A percentile compares a stretch with the other conserved stretches of the same genome.
These are phyloP conservation scores for Cremastinae sp. DNA, from an alignment of 2,888 invertebrate genomes.

Conservation along the genomic window DNA sequence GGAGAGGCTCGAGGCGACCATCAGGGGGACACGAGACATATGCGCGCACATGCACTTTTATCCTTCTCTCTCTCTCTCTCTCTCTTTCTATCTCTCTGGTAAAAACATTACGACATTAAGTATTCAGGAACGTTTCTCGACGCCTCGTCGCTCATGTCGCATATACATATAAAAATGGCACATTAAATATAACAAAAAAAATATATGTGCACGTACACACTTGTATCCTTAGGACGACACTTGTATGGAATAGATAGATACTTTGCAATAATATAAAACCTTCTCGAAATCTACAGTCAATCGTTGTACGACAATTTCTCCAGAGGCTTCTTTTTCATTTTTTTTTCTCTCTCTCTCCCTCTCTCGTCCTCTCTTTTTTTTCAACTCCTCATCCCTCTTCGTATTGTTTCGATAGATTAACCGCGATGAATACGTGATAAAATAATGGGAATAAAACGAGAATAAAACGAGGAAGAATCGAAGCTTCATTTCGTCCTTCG, in stretches of 20 bases:
- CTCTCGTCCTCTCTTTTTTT: too few species aligned
- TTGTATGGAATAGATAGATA: slow-evolving; percentile 16
- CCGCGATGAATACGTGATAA: slow-evolving; percentile 44
- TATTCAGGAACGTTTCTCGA: slow-evolving; percentile 58
- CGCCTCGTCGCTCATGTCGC: slow-evolving; percentile 50
- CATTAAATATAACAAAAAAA: too few species aligned
- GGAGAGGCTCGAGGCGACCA: slow-evolving; percentile 22
- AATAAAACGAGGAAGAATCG: slow-evolving; percentile 19
- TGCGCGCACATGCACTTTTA: slow-evolving; percentile 24
- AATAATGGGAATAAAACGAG: slow-evolving; percentile 38
- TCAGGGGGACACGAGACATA: not conserved
- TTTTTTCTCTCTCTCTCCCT: slow-evolving; percentile 17
- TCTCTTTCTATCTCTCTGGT: slow-evolving; percentile 29
- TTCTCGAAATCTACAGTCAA: slow-evolving; percentile 24
- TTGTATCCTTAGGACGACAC: not conserved
- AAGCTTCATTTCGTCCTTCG: slow-evolving; percentile 5
- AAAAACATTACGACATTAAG: slow-evolving; percentile 54
- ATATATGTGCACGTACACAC: not conserved
- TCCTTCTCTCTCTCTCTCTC: slow-evolving; percentile 38
- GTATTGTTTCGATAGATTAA: slow-evolving; percentile 57
- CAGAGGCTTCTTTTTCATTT: slow-evolving; percentile 34
- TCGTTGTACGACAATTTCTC: slow-evolving; percentile 26
- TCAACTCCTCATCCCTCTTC: slow-evolving; percentile 25
- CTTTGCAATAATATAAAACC: slow-evolving; percentile 24
- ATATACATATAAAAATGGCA: not conserved